Evolutionary conservation across 2,888 invertebrate genomes (phyloP).

Genomic region (Pristionchus mayeri): DNA sequence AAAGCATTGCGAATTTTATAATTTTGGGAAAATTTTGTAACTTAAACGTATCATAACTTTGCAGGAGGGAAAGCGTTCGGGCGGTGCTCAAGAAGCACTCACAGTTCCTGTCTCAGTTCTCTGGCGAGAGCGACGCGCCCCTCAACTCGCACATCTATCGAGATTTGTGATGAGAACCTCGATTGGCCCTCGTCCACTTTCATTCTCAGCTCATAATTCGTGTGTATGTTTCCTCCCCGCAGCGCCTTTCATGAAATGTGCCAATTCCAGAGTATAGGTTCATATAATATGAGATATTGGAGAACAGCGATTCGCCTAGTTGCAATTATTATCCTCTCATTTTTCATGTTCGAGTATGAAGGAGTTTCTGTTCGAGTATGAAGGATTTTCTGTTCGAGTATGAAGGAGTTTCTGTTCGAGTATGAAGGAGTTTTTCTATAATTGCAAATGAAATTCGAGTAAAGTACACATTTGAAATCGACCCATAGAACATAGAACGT

Average conservation of each 20-base stretch:
- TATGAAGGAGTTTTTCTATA: neutral
- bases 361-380: neutral
- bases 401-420: neutral
- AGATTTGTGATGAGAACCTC: slow-evolving; percentile 16
- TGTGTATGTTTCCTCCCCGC: neutral
- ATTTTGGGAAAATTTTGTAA: neutral
- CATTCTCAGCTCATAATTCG: too few relatives aligned
- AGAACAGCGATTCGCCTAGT: neutral
- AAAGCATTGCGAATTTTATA: neutral
- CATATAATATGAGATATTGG: slow-evolving; percentile 23
- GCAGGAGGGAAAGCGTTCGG: slow-evolving; percentile 60
- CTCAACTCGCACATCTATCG: slow-evolving; percentile 50
- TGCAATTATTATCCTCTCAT: neutral
- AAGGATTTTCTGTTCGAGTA: neutral
- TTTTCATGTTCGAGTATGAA: slow-evolving; percentile 18
- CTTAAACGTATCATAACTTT: slow-evolving; percentile 11
- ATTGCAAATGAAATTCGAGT: slow-evolving; percentile 20
- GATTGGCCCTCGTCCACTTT: too few relatives aligned
- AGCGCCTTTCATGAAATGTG: slow-evolving; percentile 35
- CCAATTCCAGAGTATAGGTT: slow-evolving; percentile 42
- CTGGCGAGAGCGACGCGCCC: slow-evolving; percentile 62
- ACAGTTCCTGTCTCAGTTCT: slow-evolving; percentile 61
- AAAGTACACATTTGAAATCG: neutral
- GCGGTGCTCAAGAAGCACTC: slow-evolving; percentile 61
- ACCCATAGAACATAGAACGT: neutral